phyloP scores from a whole-genome alignment of 2,888 invertebrate species.

The Callosobruchus maculatus region DNA sequence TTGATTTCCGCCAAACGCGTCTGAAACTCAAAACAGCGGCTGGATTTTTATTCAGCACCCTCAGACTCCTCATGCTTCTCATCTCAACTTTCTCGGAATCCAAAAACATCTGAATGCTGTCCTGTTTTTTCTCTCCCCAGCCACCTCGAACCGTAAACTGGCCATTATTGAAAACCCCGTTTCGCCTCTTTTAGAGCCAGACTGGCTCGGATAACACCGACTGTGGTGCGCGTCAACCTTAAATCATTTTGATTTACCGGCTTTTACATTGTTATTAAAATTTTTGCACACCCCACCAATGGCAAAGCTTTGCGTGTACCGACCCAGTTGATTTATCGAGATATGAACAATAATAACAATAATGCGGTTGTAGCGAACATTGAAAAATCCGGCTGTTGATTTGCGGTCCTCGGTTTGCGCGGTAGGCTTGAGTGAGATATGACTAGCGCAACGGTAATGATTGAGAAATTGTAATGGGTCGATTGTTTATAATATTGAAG shows the following conservation, averaged over 20 bases:
- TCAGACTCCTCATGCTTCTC: too few species aligned
- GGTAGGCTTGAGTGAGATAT: neutral
- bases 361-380: neutral
- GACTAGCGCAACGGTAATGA: neutral
- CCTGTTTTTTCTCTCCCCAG: neutral
- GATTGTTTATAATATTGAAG: too few species aligned
- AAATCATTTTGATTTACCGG: neutral
- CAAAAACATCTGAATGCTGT: neutral
- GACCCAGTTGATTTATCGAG: neutral
- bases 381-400: neutral
- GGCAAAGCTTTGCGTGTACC: neutral
- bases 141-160: neutral
- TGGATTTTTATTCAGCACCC: too few species aligned
- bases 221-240: neutral
- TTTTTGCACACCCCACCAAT: neutral
- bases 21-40: too few species aligned
- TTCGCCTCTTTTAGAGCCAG: neutral
- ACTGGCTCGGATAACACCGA: neutral
- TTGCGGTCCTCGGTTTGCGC: neutral
- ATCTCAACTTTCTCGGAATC: too few species aligned
- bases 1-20: too few species aligned
- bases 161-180: neutral
- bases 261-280: conserved; percentile 1
- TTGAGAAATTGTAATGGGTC: too few species aligned
- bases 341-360: neutral